Conservation (phyloP, 2,888 invertebrate species). For the Phrixothrix hirtus region DNA sequence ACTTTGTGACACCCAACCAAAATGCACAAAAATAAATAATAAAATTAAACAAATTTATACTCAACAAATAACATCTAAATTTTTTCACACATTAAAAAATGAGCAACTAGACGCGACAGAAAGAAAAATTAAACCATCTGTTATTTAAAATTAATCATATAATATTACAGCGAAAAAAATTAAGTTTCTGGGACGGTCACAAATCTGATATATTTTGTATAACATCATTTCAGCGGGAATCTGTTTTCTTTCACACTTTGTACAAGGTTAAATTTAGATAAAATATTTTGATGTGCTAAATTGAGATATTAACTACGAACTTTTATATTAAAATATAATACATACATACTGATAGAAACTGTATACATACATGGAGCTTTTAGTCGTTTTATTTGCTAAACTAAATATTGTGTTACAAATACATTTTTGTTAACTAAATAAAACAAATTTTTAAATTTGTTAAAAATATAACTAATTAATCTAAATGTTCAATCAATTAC, state of each 20-base stretch:
- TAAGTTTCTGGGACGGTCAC: not conserved
- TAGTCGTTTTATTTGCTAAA: no score
- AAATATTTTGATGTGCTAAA: not conserved
- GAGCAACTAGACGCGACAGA: not conserved
- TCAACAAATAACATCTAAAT: conserved; percentile 31
- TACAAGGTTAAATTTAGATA: not conserved
- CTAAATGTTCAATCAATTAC: no score
- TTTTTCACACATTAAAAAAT: conserved; percentile 12
- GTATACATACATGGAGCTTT: no score
- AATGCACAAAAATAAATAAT: conserved; percentile 49
- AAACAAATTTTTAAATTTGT: no score
- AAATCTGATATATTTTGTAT: not conserved
- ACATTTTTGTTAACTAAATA: no score
- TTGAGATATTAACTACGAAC: no score
- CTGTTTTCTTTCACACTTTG: no score
- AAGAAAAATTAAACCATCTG: conserved; percentile 9
- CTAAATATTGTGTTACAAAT: no score
- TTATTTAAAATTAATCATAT: conserved; percentile 7
- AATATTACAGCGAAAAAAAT: not conserved
- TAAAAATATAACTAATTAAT: no score
- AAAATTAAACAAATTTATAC: conserved; percentile 47
- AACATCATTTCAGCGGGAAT: not conserved
- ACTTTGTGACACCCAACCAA: conserved; percentile 44
- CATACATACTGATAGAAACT: no score
- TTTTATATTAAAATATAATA: no score